These are phyloP conservation scores for Columba janthina DNA, from an alignment of 2,113 vertebrate genomes.

Conservation along the genomic window DNA sequence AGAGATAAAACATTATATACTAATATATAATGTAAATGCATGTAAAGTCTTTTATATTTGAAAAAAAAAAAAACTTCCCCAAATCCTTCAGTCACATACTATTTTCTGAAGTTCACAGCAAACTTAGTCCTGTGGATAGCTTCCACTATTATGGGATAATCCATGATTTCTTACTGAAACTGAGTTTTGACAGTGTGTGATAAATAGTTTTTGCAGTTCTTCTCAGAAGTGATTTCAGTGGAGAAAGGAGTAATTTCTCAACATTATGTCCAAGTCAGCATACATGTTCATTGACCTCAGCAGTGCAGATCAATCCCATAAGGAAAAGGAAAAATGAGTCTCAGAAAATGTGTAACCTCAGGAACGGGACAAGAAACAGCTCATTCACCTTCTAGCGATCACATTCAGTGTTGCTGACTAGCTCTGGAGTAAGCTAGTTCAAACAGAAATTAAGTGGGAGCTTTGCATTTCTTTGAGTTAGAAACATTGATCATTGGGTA, in stretches of 20 bases:
- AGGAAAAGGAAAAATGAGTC: not conserved
- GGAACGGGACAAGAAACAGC: not conserved
- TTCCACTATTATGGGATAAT: not conserved
- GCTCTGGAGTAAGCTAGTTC: not conserved
- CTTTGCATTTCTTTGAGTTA: not conserved
- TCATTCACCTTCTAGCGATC: not conserved
- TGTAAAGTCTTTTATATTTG: not conserved
- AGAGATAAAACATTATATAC: not conserved
- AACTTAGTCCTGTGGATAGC: not conserved
- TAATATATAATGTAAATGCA: not conserved
- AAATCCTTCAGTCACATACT: not conserved
- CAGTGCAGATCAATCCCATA: not conserved
- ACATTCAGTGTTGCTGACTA: not conserved
- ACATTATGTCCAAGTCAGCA: not conserved
- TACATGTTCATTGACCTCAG: not conserved
- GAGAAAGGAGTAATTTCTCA: slow-evolving; percentile 34
- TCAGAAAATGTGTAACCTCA: not conserved
- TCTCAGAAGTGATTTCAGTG: slow-evolving; percentile 1
- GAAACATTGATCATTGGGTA: not conserved
- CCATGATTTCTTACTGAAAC: not conserved
- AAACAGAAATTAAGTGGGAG: not conserved
- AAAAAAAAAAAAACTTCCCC: not conserved
- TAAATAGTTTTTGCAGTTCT: slow-evolving; percentile 1
- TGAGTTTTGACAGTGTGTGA: not conserved
- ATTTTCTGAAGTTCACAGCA: not conserved